Conservation (phyloP, 1,140 invertebrate genomes). For the Ceratoteleas bidentatus region DNA sequence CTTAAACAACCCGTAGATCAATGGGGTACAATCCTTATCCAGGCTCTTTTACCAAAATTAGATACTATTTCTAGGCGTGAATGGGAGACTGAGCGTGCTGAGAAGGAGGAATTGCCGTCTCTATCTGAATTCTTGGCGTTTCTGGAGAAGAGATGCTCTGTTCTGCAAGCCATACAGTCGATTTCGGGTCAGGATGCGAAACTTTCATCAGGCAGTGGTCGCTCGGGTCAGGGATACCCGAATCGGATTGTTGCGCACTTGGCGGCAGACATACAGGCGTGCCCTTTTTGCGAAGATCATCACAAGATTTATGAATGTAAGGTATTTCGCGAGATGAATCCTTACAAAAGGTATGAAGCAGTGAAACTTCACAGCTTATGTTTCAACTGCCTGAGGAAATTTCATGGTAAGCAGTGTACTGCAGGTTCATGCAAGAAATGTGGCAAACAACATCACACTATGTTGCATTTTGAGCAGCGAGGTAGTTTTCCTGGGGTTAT, state of each 20-base stretch:
- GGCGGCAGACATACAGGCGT: constrained; percentile 1
- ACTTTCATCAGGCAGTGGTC: too few relatives aligned
- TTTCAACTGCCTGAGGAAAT: constrained; percentile 22
- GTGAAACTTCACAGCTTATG: constrained; percentile 11
- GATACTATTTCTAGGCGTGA: constrained; percentile 33
- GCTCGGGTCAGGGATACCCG: not conserved
- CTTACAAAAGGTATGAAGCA: not conserved
- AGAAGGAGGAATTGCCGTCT: constrained; percentile 5
- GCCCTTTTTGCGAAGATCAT: constrained; percentile 6
- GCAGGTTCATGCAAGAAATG: constrained; percentile 14
- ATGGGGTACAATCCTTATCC: constrained; percentile 51
- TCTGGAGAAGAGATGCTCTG: constrained; percentile 17
- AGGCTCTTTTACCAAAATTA: constrained; percentile 51
- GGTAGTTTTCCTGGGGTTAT: too few relatives aligned
- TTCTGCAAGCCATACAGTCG: constrained; percentile 1
- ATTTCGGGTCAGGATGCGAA: too few relatives aligned
- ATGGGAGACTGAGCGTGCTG: constrained; percentile 53
- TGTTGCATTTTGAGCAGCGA: constrained; percentile 21
- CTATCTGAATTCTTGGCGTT: constrained; percentile 17
- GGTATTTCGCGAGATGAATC: constrained; percentile 6
- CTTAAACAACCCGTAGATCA: constrained; percentile 24
- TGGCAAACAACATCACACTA: constrained; percentile 5
- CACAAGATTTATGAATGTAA: constrained; percentile 21
- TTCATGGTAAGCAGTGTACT: constrained; percentile 22
- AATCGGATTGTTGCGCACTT: not conserved